Base-by-base conservation (phyloP, 2,113 vertebrate species). In the Pomatostomus ruficeps region DNA sequence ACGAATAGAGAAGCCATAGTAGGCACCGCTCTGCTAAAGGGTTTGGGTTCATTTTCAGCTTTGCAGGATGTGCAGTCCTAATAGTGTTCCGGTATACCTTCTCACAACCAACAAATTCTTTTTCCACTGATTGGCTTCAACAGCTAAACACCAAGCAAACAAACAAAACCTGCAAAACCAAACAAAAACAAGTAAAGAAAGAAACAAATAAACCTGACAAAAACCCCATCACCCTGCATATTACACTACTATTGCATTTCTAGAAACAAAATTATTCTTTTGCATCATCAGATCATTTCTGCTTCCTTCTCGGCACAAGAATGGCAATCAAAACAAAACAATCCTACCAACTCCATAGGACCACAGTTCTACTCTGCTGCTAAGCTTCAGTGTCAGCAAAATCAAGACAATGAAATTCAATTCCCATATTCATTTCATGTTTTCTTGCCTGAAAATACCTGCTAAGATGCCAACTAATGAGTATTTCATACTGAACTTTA, bases 151-250 rank as follows among this genome's bases (percentile, higher is more conserved):
- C 5, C 9, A 36, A 24, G 3, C 4, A 20, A 36, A 40, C 6
- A 76, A 65, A 25, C 2, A 22, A 20, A 46, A 11, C 5, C 12
- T 17, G 7, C 4, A 29, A 61, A 61, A 21, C 1, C 3, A 43
- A 54, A 17, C 6, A 45, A 68, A n/a, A 29, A 1, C 2, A 57
- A 42, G 11, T 11, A 57, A 51, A 43, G 6, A 42, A 74, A 38
- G 7, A 28, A 14, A 3, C 26, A 13, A 18, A 33, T 9, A 17
- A 21, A 19, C 68, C 4, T 8, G 28, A 16, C 7, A 29, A 15
- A 70, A 16, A 3, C 1, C 1, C 10, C 16, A 38, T 5, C 6
- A 25, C 12, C 20, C 25, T 15, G 7, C 3, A 51, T 15, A 54
- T 74, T 70, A 31, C 26, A 26, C 6, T 38, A 28, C 14, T 55